Conservation (phyloP, 2,888 invertebrate species). For the Pterostichus niger region DNA sequence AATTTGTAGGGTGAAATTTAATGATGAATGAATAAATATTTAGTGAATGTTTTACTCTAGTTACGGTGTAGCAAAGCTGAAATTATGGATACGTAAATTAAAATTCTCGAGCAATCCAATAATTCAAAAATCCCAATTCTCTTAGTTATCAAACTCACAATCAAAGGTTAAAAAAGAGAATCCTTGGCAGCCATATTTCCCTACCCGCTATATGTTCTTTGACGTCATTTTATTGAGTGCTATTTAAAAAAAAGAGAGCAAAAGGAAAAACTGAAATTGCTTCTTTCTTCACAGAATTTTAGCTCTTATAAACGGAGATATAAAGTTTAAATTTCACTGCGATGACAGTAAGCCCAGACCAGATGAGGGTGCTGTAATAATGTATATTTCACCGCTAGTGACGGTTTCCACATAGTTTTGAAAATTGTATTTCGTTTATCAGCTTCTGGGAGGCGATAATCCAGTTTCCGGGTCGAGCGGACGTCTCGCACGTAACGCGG, state of each 20-base stretch:
- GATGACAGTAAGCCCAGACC: constrained; percentile 19
- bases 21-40: too few relatives aligned
- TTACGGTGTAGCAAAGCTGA: too few relatives aligned
- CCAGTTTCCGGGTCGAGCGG: constrained; percentile 68
- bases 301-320: background rate
- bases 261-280: constrained; percentile 40
- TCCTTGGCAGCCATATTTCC: constrained; percentile 74
- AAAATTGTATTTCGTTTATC: constrained; percentile 75
- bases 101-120: background rate
- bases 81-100: constrained; percentile 1
- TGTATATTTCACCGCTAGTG: constrained; percentile 73
- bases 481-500: constrained; percentile 67
- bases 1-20: too few relatives aligned
- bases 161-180: constrained; percentile 36
- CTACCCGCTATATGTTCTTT: constrained; percentile 73
- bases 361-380: constrained; percentile 71
- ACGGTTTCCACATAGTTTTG: constrained; percentile 75
- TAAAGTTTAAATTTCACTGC: constrained; percentile 42
- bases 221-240: constrained; percentile 75
- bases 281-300: background rate
- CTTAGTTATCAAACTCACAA: constrained; percentile 30
- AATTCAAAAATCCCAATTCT: constrained; percentile 25
- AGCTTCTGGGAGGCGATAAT: constrained; percentile 71
- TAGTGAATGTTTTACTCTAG: too few relatives aligned
- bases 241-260: constrained; percentile 66